Conservation (phyloP, 2,113 vertebrate species). For the Mustelus asterias region DNA sequence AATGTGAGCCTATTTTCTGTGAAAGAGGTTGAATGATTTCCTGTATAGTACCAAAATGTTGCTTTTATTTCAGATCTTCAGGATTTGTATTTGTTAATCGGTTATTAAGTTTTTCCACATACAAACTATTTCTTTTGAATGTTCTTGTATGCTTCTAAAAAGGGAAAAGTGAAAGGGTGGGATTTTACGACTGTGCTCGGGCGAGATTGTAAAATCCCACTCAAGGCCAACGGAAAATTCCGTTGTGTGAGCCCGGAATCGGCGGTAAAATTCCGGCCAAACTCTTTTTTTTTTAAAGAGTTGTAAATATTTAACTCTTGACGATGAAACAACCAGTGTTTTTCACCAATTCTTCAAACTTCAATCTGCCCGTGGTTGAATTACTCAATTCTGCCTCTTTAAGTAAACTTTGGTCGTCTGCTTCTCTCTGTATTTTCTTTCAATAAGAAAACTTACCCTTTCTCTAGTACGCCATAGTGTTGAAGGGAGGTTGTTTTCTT, state of each 20-base stretch:
- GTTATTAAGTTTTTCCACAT: too few relatives aligned
- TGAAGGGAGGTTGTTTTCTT: background rate
- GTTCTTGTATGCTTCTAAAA: background rate
- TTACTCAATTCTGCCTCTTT: background rate
- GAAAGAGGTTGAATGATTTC: background rate
- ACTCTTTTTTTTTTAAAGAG: background rate
- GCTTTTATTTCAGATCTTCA: background rate
- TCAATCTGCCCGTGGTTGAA: background rate
- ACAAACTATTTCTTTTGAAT: background rate
- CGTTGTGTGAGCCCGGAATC: too few relatives aligned
- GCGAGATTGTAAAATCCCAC: too few relatives aligned
- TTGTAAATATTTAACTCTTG: background rate
- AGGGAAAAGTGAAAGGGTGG: background rate
- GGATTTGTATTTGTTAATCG: background rate
- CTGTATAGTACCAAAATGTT: background rate
- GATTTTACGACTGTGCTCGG: too few relatives aligned
- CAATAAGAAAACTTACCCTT: background rate
- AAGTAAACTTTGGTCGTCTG: background rate
- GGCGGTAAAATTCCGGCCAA: too few relatives aligned
- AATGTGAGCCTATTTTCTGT: background rate
- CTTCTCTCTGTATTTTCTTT: background rate
- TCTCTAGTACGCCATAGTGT: background rate
- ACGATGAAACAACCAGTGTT: background rate
- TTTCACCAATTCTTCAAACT: background rate
- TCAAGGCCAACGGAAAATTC: too few relatives aligned